Evolutionary conservation across 2,113 vertebrate genomes (phyloP).

Genomic region (Polypterus senegalus): DNA sequence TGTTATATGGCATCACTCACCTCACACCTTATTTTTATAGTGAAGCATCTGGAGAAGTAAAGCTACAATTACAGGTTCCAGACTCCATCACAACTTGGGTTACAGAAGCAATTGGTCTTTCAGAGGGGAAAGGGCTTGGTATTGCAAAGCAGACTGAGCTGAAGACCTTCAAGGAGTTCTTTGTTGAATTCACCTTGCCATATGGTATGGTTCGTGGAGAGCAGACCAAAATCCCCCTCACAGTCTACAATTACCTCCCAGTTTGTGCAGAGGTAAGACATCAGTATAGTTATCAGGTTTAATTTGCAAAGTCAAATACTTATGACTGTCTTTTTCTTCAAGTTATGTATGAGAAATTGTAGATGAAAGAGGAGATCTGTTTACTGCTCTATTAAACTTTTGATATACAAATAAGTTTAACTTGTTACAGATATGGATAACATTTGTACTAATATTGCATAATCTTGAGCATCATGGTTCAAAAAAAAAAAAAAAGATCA

Average conservation of each 20-base stretch:
- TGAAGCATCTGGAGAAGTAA: constrained; percentile 49
- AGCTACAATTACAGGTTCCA: constrained; percentile 60
- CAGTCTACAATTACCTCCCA: constrained; percentile 73
- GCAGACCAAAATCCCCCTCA: constrained; percentile 77
- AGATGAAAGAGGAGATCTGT: too few relatives aligned
- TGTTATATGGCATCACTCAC: too few relatives aligned
- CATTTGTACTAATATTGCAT: too few relatives aligned
- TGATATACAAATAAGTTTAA: too few relatives aligned
- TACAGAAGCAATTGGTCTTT: constrained; percentile 61
- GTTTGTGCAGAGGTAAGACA: constrained; percentile 60
- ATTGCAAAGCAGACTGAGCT: constrained; percentile 55
- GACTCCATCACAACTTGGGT: constrained; percentile 91
- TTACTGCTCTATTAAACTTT: too few relatives aligned
- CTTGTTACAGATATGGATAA: too few relatives aligned
- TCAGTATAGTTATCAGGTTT: too few relatives aligned
- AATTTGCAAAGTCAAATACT: too few relatives aligned
- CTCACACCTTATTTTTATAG: constrained; percentile 26
- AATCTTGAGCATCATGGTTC: too few relatives aligned
- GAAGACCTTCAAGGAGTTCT: constrained; percentile 78
- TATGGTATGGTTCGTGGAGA: constrained; percentile 72
- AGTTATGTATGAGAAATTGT: too few relatives aligned
- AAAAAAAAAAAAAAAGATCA: too few relatives aligned
- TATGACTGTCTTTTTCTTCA: too few relatives aligned
- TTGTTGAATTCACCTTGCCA: constrained; percentile 75
- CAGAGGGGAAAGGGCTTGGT: constrained; percentile 59